Percentiles rank a stretch among this genome's conserved stretches.
phyloP scores from a whole-genome alignment of 2,888 invertebrate genomes.

The Malachius bipustulatus region DNA sequence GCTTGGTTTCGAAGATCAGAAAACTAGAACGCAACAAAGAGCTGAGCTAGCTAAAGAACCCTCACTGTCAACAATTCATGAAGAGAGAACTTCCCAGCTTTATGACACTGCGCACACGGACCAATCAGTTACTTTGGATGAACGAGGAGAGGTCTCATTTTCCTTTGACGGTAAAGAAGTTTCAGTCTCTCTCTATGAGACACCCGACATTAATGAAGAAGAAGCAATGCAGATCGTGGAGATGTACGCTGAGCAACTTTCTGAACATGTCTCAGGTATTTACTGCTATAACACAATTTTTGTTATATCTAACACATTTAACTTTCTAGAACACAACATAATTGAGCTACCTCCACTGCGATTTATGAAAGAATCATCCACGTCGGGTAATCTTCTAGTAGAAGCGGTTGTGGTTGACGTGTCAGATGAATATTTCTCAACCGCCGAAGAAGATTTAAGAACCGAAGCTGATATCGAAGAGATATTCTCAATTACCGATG shows the following conservation, averaged over 20 bases:
- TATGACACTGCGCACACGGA: slow-evolving; percentile 71
- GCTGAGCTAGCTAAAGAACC: slow-evolving; percentile 55
- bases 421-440: slow-evolving; percentile 68
- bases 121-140: slow-evolving; percentile 58
- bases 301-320: slow-evolving; percentile 14
- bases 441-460: slow-evolving; percentile 70
- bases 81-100: slow-evolving; percentile 79
- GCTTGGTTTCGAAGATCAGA: slow-evolving; percentile 72
- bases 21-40: slow-evolving; percentile 41
- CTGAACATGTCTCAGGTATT: slow-evolving; percentile 66
- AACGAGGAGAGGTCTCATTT: slow-evolving; percentile 77
- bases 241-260: slow-evolving; percentile 88
- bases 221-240: slow-evolving; percentile 85
- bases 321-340: slow-evolving; percentile 57
- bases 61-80: slow-evolving; percentile 83
- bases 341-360: slow-evolving; percentile 77
- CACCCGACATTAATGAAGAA: slow-evolving; percentile 84
- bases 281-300: slow-evolving; percentile 7
- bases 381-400: slow-evolving; percentile 77
- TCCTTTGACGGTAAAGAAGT: slow-evolving; percentile 88
- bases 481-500: slow-evolving; percentile 64
- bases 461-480: slow-evolving; percentile 83
- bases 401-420: slow-evolving; percentile 87
- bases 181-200: slow-evolving; percentile 81
- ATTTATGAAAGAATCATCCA: slow-evolving; percentile 81